Evolutionary conservation across 2,113 vertebrate species (phyloP), one percentile per base, ranked within the genome.

Genomic region (Paracanthobrama guichenoti): DNA sequence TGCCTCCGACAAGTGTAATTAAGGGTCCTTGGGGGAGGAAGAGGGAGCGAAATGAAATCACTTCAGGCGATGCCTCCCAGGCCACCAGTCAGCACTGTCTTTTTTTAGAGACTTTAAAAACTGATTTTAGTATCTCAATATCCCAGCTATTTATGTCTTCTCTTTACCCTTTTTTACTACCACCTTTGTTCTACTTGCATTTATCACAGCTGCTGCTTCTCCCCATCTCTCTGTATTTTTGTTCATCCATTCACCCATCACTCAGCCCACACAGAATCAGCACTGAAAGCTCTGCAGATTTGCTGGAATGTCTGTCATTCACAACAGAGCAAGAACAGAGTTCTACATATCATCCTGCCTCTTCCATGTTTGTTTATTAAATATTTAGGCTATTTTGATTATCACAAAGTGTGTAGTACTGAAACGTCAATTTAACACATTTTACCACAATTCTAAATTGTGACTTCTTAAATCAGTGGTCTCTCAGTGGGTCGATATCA

Each of bases 1-100:
- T 79, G 62, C 53, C 22, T 79, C 64, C 31, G 10, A 81, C 64
- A 81, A 81, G 48, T 71, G 79, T 81, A 81, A 81, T 81, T 81
- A 81, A 81, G 66, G 79, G 79, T 81, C 64, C 66, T 81, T 81
- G 66, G 64, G 48, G 79, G 48, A 71, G 31, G 31, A 57, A 50
- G 26, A 42, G 26, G 28, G 18, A 81, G 66, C 28, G 14, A 71
- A 81, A 81, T 71, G 48, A 81, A 81, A 71, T 71, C 79, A 31
- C 66, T 71, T 81, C 64, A 81, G 48, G 48, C 46, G 13, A 71
- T 81, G 26, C 28, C 64, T 81, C 48, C 28, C 6, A 31, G 66
- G 28, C 46, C 79, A 67, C 59, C 79, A 66, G 62, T 50, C 62
- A 67, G 60, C 42, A 31, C 78, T 59, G 22, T 26, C 55, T 74